These are phyloP conservation scores for Limnodromus scolopaceus DNA, from an alignment of 2,797 vertebrate genomes.

Conservation along the genomic window DNA sequence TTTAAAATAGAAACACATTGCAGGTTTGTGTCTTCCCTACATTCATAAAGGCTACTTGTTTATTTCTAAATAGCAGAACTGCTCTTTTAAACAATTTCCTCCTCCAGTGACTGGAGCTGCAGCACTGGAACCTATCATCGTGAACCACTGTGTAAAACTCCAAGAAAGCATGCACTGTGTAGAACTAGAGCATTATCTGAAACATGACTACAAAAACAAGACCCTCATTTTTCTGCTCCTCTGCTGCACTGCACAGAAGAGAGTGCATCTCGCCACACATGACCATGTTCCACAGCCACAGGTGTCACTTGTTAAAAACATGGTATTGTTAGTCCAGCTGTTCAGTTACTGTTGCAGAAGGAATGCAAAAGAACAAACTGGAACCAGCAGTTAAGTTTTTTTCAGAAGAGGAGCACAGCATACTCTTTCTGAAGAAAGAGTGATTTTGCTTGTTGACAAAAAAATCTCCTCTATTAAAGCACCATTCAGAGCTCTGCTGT, in stretches of 20 bases:
- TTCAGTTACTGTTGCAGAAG: neutral
- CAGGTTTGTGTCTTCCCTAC: slow-evolving; percentile 16
- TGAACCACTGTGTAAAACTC: neutral
- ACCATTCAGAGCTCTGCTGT: neutral
- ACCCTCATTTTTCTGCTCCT: slow-evolving; percentile 9
- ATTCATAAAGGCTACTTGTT: slow-evolving; percentile 30
- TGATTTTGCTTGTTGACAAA: neutral
- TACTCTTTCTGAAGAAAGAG: neutral
- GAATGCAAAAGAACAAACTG: slow-evolving; percentile 16
- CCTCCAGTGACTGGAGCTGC: slow-evolving; percentile 38
- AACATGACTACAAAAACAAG: neutral
- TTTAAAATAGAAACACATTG: neutral
- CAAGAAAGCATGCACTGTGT: slow-evolving; percentile 14
- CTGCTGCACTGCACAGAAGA: neutral
- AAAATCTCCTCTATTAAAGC: neutral
- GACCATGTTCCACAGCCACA: neutral
- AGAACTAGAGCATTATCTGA: neutral
- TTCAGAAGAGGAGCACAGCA: neutral
- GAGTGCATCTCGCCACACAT: neutral
- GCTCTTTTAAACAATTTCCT: slow-evolving; percentile 37
- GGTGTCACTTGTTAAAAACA: neutral
- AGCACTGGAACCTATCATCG: neutral
- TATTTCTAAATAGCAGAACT: neutral
- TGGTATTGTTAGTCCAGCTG: slow-evolving; percentile 1
- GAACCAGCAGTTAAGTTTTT: neutral